Conservation (phyloP, 2,797 vertebrate species). For the Spizella passerina region DNA sequence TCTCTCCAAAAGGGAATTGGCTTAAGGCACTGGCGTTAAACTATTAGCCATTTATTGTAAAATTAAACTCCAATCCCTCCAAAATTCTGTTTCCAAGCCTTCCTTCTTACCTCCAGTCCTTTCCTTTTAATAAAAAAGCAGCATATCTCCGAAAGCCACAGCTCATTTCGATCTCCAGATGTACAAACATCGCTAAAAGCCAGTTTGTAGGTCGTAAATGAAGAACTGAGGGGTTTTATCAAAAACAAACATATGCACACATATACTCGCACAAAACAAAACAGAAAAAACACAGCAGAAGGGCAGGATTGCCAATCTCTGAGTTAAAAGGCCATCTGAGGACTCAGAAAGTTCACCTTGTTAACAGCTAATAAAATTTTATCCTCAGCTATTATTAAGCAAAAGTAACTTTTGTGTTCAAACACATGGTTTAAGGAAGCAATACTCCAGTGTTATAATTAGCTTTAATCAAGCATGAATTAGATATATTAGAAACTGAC, state of each 20-base stretch:
- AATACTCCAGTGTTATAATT: background rate
- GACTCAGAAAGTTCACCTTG: slow-evolving; percentile 28
- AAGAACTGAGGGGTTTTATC: slow-evolving; percentile 47
- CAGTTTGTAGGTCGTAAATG: slow-evolving; percentile 58
- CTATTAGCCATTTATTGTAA: slow-evolving; percentile 22
- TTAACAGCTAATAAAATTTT: slow-evolving; percentile 66
- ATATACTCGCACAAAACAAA: background rate
- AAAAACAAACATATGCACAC: slow-evolving; percentile 50
- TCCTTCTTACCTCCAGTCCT: background rate
- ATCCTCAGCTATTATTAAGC: slow-evolving; percentile 22
- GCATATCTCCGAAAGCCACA: background rate
- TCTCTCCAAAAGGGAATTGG: background rate
- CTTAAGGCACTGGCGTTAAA: background rate
- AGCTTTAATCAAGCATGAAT: slow-evolving; percentile 30
- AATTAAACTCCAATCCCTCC: slow-evolving; percentile 3
- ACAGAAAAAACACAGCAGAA: background rate
- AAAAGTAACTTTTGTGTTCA: slow-evolving; percentile 28
- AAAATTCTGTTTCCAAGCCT: slow-evolving; percentile 6
- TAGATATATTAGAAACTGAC: background rate
- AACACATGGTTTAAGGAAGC: slow-evolving; percentile 27
- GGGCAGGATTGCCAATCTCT: slow-evolving; percentile 2
- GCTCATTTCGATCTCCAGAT: slow-evolving; percentile 56
- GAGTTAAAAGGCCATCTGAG: slow-evolving; percentile 48
- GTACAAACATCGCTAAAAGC: slow-evolving; percentile 56
- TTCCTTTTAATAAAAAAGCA: slow-evolving; percentile 59